Conservation (phyloP, 2,888 invertebrate genomes). For the Lasius fuliginosus region DNA sequence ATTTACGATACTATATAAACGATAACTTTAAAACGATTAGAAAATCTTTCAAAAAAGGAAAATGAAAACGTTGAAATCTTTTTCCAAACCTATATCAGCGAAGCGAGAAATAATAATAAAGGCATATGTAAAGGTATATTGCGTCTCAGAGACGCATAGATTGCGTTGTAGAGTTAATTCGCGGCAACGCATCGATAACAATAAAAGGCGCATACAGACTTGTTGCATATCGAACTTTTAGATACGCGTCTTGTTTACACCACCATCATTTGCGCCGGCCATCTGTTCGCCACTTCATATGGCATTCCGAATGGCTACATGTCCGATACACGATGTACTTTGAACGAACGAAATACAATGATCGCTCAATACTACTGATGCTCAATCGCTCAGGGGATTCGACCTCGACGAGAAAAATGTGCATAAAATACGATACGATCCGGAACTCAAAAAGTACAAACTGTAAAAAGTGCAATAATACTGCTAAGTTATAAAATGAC, state of each 20-base stretch:
- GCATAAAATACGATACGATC: neutral
- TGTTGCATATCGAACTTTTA: too few relatives aligned
- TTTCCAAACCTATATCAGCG: neutral
- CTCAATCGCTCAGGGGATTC: neutral
- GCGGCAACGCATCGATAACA: too few relatives aligned
- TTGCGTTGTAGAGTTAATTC: too few relatives aligned
- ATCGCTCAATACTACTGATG: neutral
- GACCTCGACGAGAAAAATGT: neutral
- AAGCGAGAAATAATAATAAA: too few relatives aligned
- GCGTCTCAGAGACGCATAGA: too few relatives aligned
- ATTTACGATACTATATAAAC: neutral
- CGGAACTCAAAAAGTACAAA: neutral
- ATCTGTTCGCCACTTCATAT: neutral
- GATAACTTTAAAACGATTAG: neutral
- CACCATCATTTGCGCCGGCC: neutral
- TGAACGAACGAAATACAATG: neutral
- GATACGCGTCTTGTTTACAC: neutral
- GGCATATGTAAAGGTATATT: too few relatives aligned
- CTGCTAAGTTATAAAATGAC: neutral
- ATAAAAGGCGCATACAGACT: too few relatives aligned
- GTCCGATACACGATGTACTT: neutral
- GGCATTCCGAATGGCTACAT: neutral
- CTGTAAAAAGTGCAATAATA: neutral
- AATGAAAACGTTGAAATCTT: neutral
- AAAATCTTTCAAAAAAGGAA: neutral